Percentiles rank a stretch among this genome's conserved stretches.
These are phyloP conservation scores for Sebastes dallii DNA, from an alignment of 2,797 vertebrate genomes.

Conservation along the genomic window DNA sequence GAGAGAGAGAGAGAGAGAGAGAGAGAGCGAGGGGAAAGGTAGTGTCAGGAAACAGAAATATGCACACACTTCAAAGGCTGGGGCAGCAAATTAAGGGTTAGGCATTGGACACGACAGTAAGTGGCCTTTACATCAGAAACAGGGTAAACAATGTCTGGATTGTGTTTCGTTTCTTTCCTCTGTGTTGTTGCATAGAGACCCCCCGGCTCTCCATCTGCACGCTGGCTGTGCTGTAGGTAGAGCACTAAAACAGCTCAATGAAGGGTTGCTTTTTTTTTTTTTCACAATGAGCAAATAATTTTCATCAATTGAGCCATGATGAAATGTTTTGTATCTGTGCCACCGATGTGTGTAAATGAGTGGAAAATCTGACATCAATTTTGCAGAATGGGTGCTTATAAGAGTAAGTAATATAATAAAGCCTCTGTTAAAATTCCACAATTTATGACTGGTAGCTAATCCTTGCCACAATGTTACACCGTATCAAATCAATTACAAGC, in stretches of 20 bases:
- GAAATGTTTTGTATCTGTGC: constrained; percentile 37
- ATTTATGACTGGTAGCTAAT: constrained; percentile 69
- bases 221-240: constrained; percentile 74
- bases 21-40: constrained; percentile 50
- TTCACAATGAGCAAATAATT: constrained; percentile 53
- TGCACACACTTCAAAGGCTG: constrained; percentile 83
- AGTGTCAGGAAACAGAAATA: constrained; percentile 85
- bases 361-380: constrained; percentile 68
- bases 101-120: constrained; percentile 84
- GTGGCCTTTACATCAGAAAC: constrained; percentile 82
- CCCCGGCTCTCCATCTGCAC: constrained; percentile 62
- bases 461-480: constrained; percentile 44
- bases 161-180: constrained; percentile 73
- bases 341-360: constrained; percentile 42
- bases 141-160: constrained; percentile 82
- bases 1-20: background rate
- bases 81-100: constrained; percentile 81
- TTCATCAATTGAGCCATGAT: constrained; percentile 55
- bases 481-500: constrained; percentile 63
- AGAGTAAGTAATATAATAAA: constrained; percentile 44
- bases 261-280: background rate
- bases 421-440: constrained; percentile 45
- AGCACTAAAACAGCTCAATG: constrained; percentile 48
- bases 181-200: constrained; percentile 63
- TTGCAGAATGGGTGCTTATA: constrained; percentile 42